A percentile compares a stretch with the other conserved stretches of the same genome.
Conservation (phyloP, 2,113 vertebrate species). For the Pao palembangensis region DNA sequence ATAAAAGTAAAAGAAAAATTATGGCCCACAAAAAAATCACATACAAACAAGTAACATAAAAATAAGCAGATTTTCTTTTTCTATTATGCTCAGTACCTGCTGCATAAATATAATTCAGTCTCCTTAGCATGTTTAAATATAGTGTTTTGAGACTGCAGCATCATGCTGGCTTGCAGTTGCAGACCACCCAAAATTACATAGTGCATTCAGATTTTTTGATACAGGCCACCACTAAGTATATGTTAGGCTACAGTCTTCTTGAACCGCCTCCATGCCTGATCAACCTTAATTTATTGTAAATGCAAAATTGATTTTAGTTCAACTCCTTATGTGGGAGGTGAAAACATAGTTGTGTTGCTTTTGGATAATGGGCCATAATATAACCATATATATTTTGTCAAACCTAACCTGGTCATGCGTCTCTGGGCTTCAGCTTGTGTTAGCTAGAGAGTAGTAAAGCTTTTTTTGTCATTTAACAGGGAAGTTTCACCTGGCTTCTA, state of each 20-base stretch:
- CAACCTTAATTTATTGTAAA: constrained; percentile 62
- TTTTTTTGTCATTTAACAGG: constrained; percentile 71
- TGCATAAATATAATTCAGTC: constrained; percentile 57
- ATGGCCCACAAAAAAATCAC: neutral
- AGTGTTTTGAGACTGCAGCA: constrained; percentile 63
- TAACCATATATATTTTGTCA: no score
- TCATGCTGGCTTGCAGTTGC: constrained; percentile 75
- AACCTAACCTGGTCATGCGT: no score
- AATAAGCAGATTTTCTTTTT: neutral
- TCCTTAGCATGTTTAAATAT: constrained; percentile 68
- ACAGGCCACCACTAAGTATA: constrained; percentile 75
- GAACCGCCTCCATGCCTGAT: constrained; percentile 75
- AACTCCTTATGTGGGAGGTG: neutral
- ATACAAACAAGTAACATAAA: neutral
- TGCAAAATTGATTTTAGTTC: constrained; percentile 47
- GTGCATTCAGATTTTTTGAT: constrained; percentile 72
- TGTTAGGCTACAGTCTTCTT: constrained; percentile 67
- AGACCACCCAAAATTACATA: constrained; percentile 75
- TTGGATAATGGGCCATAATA: no score
- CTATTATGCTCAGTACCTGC: constrained; percentile 63
- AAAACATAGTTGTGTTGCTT: constrained; percentile 2
- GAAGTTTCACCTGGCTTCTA: constrained; percentile 92
- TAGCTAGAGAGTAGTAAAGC: neutral
- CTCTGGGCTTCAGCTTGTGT: no score
- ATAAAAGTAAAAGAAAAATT: no score